Base-by-base conservation (phyloP, 1,140 invertebrate genomes). In the Pemphigus obesinymphae region DNA sequence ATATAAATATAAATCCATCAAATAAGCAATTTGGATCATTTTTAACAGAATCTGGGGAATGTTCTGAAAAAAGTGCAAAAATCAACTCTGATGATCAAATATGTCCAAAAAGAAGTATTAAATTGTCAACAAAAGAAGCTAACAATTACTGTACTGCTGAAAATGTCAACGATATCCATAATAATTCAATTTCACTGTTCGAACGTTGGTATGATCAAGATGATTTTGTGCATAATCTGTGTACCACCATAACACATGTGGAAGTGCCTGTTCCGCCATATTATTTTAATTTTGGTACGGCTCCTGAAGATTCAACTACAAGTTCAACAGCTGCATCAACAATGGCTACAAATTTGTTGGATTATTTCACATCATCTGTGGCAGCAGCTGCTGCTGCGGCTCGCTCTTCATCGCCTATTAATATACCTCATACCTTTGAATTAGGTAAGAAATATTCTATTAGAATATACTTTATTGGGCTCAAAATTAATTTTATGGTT, bases 241-340 rank as follows among this genome's bases (percentile, higher is more conserved):
- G 76, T 7, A 80, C 76, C 3, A 61, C 37, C 11, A 80, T 80
- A 1, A 80, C 76, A 29, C n/a, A 61, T 45, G 11, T 80, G 11
- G 76, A 80, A 17, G 63, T 80, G 23, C 76, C 76, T n/a, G n/a
- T n/a, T 2, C 55, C 55, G 6, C 55, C 76, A 4, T 73, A 73
- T 50, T 50, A 31, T 50, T 73, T 73, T 73, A 11, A n/a, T n/a
- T n/a, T n/a, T n/a, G n/a, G n/a, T n/a, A n/a, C n/a, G n/a, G n/a
- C 5, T 5, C 11, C 58, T 63, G 58, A 45, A 45, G 13, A 45
- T 45, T 11, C 43, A 7, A 11, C 3, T 17, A n/a, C 29, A 20
- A 70, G 17, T 43, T 6, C n/a, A 26, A 8, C 37, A 26, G 31
- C 40, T 50, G 43, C 43, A 20, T 48, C 68, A 1, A 43, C 68